Evolutionary conservation across 2,888 invertebrate genomes (phyloP).

Genomic region (Caradrina clavipalpis): DNA sequence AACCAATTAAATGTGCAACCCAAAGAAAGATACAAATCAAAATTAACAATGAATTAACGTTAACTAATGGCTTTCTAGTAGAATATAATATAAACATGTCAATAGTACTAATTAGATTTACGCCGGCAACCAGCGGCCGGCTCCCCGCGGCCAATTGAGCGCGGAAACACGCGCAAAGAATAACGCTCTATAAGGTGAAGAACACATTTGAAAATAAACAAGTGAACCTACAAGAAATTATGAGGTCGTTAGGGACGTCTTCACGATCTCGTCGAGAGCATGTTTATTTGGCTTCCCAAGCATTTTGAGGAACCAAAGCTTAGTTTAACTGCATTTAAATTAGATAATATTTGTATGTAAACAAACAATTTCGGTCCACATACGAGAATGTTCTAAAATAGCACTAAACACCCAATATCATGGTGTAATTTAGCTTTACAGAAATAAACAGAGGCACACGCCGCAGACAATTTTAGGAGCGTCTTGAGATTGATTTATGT

Average conservation of each 20-base stretch:
- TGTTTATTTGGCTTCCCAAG: constrained; percentile 48
- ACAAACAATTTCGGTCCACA: constrained; percentile 13
- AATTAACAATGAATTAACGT: constrained; percentile 68
- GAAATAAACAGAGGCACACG: constrained; percentile 41
- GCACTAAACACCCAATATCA: constrained; percentile 13
- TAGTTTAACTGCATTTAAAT: constrained; percentile 17
- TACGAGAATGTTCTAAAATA: constrained; percentile 19
- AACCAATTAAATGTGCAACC: constrained; percentile 57
- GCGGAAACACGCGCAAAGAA: constrained; percentile 56
- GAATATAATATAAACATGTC: constrained; percentile 71
- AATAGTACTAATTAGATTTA: constrained; percentile 73
- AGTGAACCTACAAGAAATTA: constrained; percentile 56
- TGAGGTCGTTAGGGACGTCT: constrained; percentile 58
- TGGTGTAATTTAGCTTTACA: constrained; percentile 23
- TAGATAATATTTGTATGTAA: constrained; percentile 7
- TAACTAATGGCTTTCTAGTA: constrained; percentile 56
- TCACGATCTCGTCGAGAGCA: constrained; percentile 39
- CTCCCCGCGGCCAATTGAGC: constrained; percentile 52
- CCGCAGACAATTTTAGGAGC: constrained; percentile 44
- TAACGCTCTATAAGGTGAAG: constrained; percentile 61
- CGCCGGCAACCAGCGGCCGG: constrained; percentile 49
- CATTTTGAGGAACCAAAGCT: constrained; percentile 44
- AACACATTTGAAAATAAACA: constrained; percentile 64
- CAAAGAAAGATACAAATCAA: constrained; percentile 64
- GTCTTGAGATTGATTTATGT: constrained; percentile 50